Base-by-base conservation (phyloP, 2,797 vertebrate species). In the Dermochelys coriacea region DNA sequence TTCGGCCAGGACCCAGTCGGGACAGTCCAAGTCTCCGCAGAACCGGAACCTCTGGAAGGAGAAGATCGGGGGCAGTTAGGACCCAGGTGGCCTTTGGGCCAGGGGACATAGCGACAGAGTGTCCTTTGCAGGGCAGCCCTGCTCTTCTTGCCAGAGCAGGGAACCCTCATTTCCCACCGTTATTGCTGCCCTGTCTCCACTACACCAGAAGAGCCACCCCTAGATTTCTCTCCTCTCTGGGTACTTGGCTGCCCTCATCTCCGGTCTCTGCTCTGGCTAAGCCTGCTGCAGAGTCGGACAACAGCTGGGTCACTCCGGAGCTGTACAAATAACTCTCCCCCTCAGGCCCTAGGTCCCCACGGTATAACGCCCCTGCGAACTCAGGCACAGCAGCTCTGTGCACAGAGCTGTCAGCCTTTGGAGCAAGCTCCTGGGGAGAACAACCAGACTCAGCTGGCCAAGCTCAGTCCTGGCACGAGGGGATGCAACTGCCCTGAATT, bases 1-100 rank as follows among this genome's bases (percentile, higher is more conserved):
- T 98, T 99, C 99, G 3, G 99, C 99, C 86, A 99, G 98, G 49
- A 99, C 99, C 99, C 99, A 99, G 84, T 99, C 99, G 0, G 99
- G 99, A 90, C 99, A 99, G 97, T 99, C 99, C 98, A 99, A 86
- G 96, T 99, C 99, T 5, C 99, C 99, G 97, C 99, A 99, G 97
- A 99, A 99, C 85, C 99, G 99, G 98, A 99, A 99, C 96, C 99
- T 98, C 99, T 99, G 93, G 10, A 96, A 91, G 52, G 86, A 83
- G 84, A 54, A 31, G 31, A 91, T 18, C 27, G 31, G 23, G 23
- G 41, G 84, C 25, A 10, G 29, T 64, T 29, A 50, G 14, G 51
- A 49, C 21, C 29, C 29, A 71, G 37, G 41, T 18, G 47, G 12
- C 41, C 47, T 84, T 27, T 50, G 77, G 78, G 49, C 31, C 50